phyloP scores from a whole-genome alignment of 1,140 invertebrate genomes.

The Diorhabda elongata region DNA sequence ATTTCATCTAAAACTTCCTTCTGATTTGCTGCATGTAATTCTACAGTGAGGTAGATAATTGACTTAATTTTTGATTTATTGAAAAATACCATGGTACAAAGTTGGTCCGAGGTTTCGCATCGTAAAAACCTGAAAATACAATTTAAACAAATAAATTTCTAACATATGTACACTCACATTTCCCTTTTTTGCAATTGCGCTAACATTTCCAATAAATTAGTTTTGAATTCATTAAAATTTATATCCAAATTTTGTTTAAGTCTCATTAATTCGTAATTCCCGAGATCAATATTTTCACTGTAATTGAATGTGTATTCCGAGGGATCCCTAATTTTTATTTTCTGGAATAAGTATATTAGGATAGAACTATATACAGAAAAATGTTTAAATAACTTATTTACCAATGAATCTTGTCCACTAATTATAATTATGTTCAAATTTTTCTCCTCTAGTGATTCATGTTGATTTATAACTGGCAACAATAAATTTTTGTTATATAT shows the following conservation, averaged over 20 bases:
- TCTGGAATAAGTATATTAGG: conserved; percentile 20
- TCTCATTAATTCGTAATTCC: conserved; percentile 27
- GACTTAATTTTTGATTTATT: conserved; percentile 31
- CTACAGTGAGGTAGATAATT: conserved; percentile 27
- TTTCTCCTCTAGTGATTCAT: conserved; percentile 19
- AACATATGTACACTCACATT: conserved; percentile 25
- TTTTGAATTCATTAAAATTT: conserved; percentile 31
- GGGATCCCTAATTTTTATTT: conserved; percentile 29
- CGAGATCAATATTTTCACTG: conserved; percentile 22
- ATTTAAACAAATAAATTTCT: not conserved
- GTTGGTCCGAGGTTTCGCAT: conserved; percentile 21
- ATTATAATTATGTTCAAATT: conserved; percentile 24
- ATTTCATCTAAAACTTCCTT: conserved; percentile 28
- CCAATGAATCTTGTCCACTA: conserved; percentile 23
- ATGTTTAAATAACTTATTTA: conserved; percentile 10
- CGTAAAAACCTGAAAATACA: conserved; percentile 25
- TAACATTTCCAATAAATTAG: conserved; percentile 29
- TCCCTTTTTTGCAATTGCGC: conserved; percentile 27
- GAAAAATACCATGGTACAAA: conserved; percentile 28
- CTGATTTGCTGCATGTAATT: conserved; percentile 23
- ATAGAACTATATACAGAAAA: conserved; percentile 4
- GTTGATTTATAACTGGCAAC: conserved; percentile 17
- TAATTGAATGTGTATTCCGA: conserved; percentile 28
- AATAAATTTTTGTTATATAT: conserved; percentile 23
- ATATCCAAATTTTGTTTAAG: conserved; percentile 28